Percentiles rank a stretch among this genome's conserved stretches.
Conservation (phyloP, 2,113 vertebrate species). For the Lophotis ruficrista region DNA sequence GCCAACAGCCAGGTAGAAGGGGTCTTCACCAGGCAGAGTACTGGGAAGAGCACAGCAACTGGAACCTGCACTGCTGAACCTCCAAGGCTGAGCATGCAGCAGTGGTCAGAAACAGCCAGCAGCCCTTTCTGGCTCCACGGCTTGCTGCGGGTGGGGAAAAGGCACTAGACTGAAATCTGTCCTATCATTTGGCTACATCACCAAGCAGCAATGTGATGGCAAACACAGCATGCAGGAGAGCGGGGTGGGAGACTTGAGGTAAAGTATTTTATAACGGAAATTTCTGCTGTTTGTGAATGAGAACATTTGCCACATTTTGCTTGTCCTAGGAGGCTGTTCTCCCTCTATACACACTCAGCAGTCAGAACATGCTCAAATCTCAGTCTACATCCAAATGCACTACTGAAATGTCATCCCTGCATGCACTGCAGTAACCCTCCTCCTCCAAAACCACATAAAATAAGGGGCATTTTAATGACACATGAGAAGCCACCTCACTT, state of each 20-base stretch:
- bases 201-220: not conserved
- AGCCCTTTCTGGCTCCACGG: not conserved
- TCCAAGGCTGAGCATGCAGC: not conserved
- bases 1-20: not conserved
- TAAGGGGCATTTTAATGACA: not conserved
- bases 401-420: not conserved
- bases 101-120: not conserved
- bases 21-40: not conserved
- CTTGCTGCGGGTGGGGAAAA: accelerated
- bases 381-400: not conserved
- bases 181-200: not conserved
- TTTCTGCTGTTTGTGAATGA: not conserved
- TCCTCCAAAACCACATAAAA: not conserved
- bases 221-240: not conserved
- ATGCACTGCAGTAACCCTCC: not conserved
- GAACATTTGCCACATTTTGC: not conserved
- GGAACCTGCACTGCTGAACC: not conserved
- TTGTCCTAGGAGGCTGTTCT: not conserved
- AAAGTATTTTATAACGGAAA: not conserved
- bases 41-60: not conserved
- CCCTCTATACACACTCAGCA: not conserved
- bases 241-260: not conserved
- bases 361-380: not conserved
- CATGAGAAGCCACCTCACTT: not conserved
- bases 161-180: not conserved